phyloP scores from a whole-genome alignment of 2,797 vertebrate genomes.

The Heteromormyrus szaboi region DNA sequence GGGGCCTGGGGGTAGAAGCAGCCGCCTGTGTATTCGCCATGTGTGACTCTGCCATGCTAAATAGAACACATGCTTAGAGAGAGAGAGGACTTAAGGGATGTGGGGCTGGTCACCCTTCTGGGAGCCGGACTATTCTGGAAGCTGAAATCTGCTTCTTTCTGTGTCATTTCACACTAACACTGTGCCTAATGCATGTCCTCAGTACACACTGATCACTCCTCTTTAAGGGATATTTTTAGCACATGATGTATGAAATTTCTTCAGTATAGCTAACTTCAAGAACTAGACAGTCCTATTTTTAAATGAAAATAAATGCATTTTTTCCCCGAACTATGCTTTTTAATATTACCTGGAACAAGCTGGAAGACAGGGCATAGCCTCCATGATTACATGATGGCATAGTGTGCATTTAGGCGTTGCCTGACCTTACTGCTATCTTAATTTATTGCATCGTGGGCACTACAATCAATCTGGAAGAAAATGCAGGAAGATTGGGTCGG shows the following conservation, averaged over 20 bases:
- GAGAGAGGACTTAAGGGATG: not conserved
- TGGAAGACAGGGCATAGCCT: not conserved
- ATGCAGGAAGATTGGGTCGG: not conserved
- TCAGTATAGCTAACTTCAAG: not conserved
- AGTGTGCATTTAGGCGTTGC: not conserved
- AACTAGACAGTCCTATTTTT: not conserved
- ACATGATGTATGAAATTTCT: not conserved
- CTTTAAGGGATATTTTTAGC: not conserved
- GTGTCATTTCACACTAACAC: not conserved
- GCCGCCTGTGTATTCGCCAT: not conserved
- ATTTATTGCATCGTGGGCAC: not conserved
- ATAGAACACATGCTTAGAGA: not conserved
- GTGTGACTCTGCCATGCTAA: not conserved
- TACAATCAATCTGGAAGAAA: not conserved
- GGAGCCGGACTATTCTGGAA: not conserved
- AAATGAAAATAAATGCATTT: not conserved
- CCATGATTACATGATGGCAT: not conserved
- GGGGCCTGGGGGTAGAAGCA: not conserved
- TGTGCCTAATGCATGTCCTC: not conserved
- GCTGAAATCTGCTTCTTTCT: not conserved
- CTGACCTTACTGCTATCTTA: not conserved
- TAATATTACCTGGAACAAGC: not conserved
- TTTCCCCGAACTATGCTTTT: not conserved
- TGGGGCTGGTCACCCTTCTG: not conserved
- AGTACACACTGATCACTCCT: not conserved